Percentiles rank a stretch among this genome's conserved stretches.
Evolutionary conservation across 2,888 invertebrate species (phyloP).

Genomic region (Lycaena phlaeas): DNA sequence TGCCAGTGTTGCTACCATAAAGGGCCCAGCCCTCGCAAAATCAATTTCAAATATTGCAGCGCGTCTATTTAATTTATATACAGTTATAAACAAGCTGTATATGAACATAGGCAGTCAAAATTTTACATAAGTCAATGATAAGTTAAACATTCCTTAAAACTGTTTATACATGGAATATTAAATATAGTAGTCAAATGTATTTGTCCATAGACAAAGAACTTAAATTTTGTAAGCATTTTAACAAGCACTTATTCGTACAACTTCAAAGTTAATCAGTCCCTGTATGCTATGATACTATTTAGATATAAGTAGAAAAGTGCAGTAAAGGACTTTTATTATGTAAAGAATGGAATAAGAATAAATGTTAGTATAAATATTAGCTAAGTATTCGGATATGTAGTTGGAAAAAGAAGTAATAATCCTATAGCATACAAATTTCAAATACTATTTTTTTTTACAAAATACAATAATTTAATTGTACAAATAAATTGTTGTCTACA

Average conservation of each 20-base stretch:
- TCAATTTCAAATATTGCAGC: conserved; percentile 1
- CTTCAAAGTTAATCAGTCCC: background rate
- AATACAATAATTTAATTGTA: background rate
- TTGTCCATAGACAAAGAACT: background rate
- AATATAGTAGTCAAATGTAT: background rate
- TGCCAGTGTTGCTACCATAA: conserved; percentile 1
- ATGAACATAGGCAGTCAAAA: background rate
- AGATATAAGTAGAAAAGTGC: background rate
- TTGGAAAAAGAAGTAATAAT: background rate
- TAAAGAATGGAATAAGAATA: background rate
- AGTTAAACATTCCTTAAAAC: background rate
- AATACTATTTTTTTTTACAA: background rate
- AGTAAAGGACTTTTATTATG: background rate
- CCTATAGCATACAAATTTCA: background rate
- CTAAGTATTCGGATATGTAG: conserved; percentile 4
- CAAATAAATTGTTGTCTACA: background rate
- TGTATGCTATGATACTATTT: background rate
- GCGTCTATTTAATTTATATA: conserved; percentile 3
- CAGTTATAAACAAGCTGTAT: conserved; percentile 3
- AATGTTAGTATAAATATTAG: background rate
- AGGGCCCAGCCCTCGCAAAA: conserved; percentile 5
- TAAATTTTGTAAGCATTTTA: background rate
- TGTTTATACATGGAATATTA: background rate
- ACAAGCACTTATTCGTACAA: background rate
- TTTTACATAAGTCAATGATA: background rate